Conservation (phyloP, 2,797 vertebrate genomes). For the Smutsia temminckii region DNA sequence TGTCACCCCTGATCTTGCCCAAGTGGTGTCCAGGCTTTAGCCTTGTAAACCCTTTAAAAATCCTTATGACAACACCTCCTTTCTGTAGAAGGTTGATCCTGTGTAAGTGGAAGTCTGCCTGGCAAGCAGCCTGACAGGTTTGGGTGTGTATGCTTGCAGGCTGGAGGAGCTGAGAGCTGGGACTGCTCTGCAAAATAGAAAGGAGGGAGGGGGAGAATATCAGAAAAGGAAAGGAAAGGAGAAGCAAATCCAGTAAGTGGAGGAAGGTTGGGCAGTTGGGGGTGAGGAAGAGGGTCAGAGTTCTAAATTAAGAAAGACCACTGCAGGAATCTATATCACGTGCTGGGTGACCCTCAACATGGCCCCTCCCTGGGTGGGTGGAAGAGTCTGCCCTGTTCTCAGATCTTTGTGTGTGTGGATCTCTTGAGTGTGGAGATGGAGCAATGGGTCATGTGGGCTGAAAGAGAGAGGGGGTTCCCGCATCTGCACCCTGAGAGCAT, state of each 20-base stretch:
- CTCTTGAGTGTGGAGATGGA: not conserved
- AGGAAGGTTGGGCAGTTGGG: not conserved
- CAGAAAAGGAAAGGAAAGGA: not conserved
- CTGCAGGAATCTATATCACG: not conserved
- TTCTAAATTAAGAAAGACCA: not conserved
- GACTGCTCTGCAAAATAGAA: not conserved
- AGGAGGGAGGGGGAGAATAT: not conserved
- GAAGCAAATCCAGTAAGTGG: not conserved
- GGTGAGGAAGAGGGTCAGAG: not conserved
- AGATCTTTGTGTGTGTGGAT: not conserved
- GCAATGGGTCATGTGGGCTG: not conserved
- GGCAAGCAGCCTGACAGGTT: not conserved
- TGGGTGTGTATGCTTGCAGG: too few species aligned
- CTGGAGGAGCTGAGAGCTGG: not conserved
- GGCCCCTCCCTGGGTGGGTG: not conserved
- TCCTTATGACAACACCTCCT: not conserved
- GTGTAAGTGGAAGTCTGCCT: not conserved
- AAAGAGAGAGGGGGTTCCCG: not conserved
- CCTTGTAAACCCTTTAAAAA: not conserved
- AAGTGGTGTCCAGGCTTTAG: not conserved
- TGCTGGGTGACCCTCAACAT: rapidly evolving
- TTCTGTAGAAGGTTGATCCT: not conserved
- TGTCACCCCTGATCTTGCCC: not conserved
- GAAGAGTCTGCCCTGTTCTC: not conserved
- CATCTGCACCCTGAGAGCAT: not conserved